These are phyloP conservation scores for Sylvicapra grimmia DNA, from an alignment of 2,113 vertebrate species.

Conservation along the genomic window DNA sequence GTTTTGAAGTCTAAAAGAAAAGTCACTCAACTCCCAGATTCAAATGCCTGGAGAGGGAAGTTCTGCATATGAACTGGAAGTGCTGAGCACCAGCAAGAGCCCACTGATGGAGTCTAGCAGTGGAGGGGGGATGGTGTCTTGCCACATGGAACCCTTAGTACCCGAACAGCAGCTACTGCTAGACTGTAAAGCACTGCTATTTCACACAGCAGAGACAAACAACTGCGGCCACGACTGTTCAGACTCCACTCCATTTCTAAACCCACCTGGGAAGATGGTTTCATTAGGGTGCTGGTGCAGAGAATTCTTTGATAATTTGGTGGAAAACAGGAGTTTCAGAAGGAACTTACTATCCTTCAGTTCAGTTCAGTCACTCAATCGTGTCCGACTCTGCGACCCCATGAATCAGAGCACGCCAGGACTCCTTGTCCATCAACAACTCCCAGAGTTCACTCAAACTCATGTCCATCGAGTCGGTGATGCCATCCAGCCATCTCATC, in stretches of 20 bases:
- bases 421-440: too few species aligned
- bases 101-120: background rate
- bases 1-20: constrained; percentile 22
- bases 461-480: fast-evolving
- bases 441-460: too few species aligned
- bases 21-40: background rate
- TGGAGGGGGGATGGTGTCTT: background rate
- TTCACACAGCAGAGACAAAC: background rate
- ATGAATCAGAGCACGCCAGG: too few species aligned
- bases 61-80: background rate
- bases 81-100: background rate
- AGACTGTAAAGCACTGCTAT: background rate
- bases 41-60: background rate
- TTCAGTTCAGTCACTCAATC: too few species aligned
- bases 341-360: background rate
- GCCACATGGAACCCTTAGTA: background rate
- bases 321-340: background rate
- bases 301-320: background rate
- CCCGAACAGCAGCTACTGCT: too few species aligned
- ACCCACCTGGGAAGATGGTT: background rate
- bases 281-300: background rate
- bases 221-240: background rate
- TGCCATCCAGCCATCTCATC: too few species aligned
- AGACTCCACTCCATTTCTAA: background rate
- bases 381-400: fast-evolving